phyloP scores from a whole-genome alignment of 2,888 invertebrate genomes.

The Drosophila pseudotakahashii region DNA sequence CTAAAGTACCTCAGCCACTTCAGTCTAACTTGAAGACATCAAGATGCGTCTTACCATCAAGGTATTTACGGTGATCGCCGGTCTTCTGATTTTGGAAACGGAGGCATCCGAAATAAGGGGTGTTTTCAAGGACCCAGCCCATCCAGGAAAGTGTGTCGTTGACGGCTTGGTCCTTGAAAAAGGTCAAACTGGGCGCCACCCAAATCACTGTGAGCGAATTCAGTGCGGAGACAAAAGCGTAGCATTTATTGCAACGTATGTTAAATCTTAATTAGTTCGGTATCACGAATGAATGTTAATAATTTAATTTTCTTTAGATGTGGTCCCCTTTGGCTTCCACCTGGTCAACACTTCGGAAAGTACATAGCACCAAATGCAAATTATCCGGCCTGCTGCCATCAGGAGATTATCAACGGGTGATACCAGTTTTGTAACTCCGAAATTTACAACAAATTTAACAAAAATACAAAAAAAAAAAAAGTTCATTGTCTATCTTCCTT shows the following conservation, averaged over 20 bases:
- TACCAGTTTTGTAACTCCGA: too few species aligned
- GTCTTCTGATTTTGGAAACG: neutral
- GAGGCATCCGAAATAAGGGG: conserved; percentile 45
- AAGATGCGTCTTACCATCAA: neutral
- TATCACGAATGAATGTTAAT: neutral
- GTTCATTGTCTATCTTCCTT: too few species aligned
- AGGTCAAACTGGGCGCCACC: conserved; percentile 44
- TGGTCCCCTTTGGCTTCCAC: conserved; percentile 9
- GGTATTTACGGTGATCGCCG: neutral
- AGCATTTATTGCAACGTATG: too few species aligned
- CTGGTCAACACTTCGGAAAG: too few species aligned
- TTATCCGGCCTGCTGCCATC: too few species aligned
- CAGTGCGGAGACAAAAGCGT: conserved; percentile 25
- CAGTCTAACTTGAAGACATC: neutral
- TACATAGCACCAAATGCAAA: too few species aligned
- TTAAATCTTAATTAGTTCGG: too few species aligned
- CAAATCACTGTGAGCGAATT: conserved; percentile 53
- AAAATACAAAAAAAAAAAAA: too few species aligned
- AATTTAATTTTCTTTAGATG: conserved; percentile 51
- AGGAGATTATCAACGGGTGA: too few species aligned
- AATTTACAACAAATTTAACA: too few species aligned
- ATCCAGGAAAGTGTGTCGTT: conserved; percentile 70
- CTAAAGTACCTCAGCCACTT: neutral
- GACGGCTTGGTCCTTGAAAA: conserved; percentile 34
- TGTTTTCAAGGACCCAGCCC: conserved; percentile 34